Percentiles rank a stretch among this genome's conserved stretches.
Evolutionary conservation across 2,888 invertebrate genomes (phyloP).

Genomic region (Empis livida): DNA sequence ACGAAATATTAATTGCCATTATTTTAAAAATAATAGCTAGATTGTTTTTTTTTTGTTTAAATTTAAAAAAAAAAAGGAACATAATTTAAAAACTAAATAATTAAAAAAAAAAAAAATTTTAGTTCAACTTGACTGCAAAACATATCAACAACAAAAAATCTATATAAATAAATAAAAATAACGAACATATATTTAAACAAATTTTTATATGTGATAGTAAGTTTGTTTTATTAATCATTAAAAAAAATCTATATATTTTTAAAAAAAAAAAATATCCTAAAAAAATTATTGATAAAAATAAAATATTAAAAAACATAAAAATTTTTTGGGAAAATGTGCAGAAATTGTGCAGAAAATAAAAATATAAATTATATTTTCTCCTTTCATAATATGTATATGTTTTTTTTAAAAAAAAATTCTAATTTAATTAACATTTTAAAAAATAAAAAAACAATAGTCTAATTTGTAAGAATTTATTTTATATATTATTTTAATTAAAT

Average conservation of each 20-base stretch:
- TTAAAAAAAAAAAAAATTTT: background rate
- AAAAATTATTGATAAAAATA: background rate
- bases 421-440: too few relatives aligned
- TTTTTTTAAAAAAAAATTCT: too few relatives aligned
- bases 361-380: too few relatives aligned
- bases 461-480: too few relatives aligned
- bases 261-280: constrained; percentile 2
- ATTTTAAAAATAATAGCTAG: constrained; percentile 15
- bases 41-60: constrained; percentile 9
- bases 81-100: background rate
- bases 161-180: background rate
- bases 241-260: constrained; percentile 5
- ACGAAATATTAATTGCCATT: constrained; percentile 29
- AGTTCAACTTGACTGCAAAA: constrained; percentile 10
- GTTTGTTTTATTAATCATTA: constrained; percentile 4
- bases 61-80: constrained; percentile 4
- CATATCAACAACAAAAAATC: background rate
- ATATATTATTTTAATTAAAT: too few relatives aligned
- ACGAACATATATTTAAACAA: background rate
- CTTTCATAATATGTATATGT: too few relatives aligned
- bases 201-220: constrained; percentile 11
- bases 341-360: too few relatives aligned
- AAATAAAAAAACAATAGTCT: too few relatives aligned
- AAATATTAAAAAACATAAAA: too few relatives aligned
- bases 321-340: too few relatives aligned